Evolutionary conservation across 1,140 invertebrate species (phyloP), one percentile per base, ranked within the genome.

Genomic region (Bradysia coprophila): DNA sequence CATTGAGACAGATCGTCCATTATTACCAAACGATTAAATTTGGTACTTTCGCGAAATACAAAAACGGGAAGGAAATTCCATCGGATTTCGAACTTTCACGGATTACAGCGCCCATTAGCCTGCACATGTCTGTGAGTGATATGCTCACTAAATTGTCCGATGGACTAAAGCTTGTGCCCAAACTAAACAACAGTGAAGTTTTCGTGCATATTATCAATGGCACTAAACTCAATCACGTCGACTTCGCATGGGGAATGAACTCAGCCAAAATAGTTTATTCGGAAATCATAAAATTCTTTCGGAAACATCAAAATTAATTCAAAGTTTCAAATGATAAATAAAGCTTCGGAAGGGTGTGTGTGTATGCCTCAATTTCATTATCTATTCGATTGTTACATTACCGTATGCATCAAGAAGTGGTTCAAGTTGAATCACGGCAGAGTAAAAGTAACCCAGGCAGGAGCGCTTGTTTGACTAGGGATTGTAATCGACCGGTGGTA

Each of bases 1-100:
- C 82, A 0, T 71, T 72, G 36, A 76, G 77, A 49, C 82, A 88
- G 53, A 55, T 90, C 6, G 62, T 78, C 13, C 80, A 84, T 52
- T 82, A 67, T 49, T 73, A 68, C 0, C 80, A 78, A 49, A 62
- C 66, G 9, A 61, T 67, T 2, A 51, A 65, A 13, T 65, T 55
- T 0, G 62, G 57, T 0, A 51, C 54, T 0, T 71, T 71, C 39
- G 50, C 57, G 0, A 56, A 64, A 40, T 71, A 55, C 37, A 65
- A 69, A 52, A 60, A 64, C 15, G 67, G 66, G 69, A 71, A 44
- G 62, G 64, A 1, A 57, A 60, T 41, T 18, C 77, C 78, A 11
- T 79, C 78, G 0, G 56, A 59, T 5, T 84, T 82, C 49, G 46
- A 63, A 18, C 46, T 79, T 2, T 53, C 63, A 24, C 69, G 66